Base-by-base conservation (phyloP, 2,113 vertebrate species). In the Actenoides lindsayi region DNA sequence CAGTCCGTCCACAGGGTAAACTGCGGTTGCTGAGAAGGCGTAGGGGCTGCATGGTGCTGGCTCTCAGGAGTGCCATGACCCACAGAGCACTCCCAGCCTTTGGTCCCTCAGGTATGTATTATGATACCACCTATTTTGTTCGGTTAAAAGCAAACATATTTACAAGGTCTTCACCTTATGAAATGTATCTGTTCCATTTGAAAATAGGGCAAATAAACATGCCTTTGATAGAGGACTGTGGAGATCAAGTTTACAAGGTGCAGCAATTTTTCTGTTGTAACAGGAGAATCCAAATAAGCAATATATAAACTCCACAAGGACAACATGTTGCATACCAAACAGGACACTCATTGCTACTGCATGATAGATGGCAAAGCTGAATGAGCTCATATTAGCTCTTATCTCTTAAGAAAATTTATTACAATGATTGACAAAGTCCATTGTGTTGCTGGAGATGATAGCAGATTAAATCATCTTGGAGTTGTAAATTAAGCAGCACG, bases 31-130 rank as follows among this genome's bases (percentile, higher is more conserved):
- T 17, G 35, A 15, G 30, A 24, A 27, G 23, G 28, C 56, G 30
- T 4, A 1, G 33, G 35, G 33, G 6, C 27, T 64, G 17, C 9
- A 1, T 27, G 24, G 37, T 9, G 16, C 14, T 11, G 16, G 27
- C 4, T 79, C 24, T 20, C 37, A 16, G 13, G 25, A 10, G 4
- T 1, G 1, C 2, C 6, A 35, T 0, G 1, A 68, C 27, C 59
- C 6, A 2, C 42, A 1, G 1, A 41, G 37, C 27, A 67, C 24
- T 14, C 8, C 35, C 53, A 69, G 50, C 16, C 9, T 35, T 65
- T 28, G 51, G 44, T 3, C 27, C 13, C 56, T 75, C 17, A 23
- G 51, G 15, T 27, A 30, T 0, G 0, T 23, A 16, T 16, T n/a
- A 33, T 6, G 19, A 37, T n/a, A 54, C 6, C 25, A 67, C 28